phyloP scores from a whole-genome alignment of 2,113 vertebrate genomes.

The Oceanites oceanicus region DNA sequence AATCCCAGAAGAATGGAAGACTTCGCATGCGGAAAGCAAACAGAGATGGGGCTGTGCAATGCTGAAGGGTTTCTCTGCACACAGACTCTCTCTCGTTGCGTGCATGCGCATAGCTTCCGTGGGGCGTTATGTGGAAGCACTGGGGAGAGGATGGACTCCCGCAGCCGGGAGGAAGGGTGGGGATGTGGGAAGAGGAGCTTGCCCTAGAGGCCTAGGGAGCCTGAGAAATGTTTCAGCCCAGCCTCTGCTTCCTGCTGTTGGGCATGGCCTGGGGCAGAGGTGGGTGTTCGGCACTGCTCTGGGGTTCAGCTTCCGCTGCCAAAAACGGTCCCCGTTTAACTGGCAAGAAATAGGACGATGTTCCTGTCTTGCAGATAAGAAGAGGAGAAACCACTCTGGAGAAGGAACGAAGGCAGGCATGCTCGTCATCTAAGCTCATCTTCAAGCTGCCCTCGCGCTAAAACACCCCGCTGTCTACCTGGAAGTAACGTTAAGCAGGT shows the following conservation, averaged over 20 bases:
- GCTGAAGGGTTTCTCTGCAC: neutral
- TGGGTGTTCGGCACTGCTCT: rapidly evolving
- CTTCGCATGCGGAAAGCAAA: neutral
- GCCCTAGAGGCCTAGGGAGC: neutral
- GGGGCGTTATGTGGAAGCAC: too few species aligned
- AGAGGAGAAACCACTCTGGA: neutral
- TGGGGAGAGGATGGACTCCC: rapidly evolving
- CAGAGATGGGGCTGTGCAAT: neutral
- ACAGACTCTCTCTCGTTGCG: neutral
- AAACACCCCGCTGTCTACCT: neutral
- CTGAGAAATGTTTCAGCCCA: neutral
- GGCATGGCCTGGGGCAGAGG: too few species aligned
- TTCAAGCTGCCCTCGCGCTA: neutral
- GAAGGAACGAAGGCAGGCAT: rapidly evolving
- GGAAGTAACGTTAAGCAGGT: neutral
- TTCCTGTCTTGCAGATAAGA: neutral
- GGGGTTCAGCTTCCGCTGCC: neutral
- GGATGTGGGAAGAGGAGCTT: neutral
- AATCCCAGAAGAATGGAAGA: neutral
- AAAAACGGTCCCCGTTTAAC: rapidly evolving
- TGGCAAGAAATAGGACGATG: neutral
- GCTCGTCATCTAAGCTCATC: neutral
- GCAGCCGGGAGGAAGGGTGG: neutral
- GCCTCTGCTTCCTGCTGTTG: neutral
- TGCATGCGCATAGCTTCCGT: rapidly evolving